phyloP scores from a whole-genome alignment of 2,797 vertebrate species.

The Spinibarbus caldwelli region DNA sequence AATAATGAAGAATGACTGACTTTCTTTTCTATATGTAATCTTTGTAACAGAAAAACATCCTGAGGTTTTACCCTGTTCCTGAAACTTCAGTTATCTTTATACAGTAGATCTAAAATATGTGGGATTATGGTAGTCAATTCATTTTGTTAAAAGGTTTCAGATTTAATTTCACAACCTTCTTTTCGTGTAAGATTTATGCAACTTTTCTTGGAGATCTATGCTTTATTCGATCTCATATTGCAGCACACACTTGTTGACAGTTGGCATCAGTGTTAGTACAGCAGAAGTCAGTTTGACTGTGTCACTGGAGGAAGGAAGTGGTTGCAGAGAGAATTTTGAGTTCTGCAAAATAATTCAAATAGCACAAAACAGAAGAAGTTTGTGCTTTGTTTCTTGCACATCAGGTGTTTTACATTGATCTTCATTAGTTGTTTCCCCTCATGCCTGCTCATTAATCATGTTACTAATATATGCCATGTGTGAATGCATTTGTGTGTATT shows the following conservation, averaged over 20 bases:
- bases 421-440: not conserved
- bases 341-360: not conserved
- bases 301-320: slow-evolving; percentile 14
- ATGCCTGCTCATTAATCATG: not conserved
- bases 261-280: not conserved
- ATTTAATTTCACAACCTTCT: not conserved
- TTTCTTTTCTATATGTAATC: not conserved
- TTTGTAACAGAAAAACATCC: not conserved
- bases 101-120: not conserved
- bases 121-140: not conserved
- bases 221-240: not conserved
- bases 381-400: not conserved
- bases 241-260: not conserved
- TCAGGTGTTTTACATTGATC: not conserved
- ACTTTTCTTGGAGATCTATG: not conserved
- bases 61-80: not conserved
- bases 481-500: not conserved
- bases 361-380: not conserved
- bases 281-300: not conserved
- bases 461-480: not conserved
- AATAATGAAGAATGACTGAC: not conserved
- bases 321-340: slow-evolving; percentile 2
- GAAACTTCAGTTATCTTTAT: not conserved
- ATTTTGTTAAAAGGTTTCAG: not conserved
- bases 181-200: not conserved